A percentile compares a stretch with the other conserved stretches of the same genome.
Evolutionary conservation across 2,113 vertebrate species (phyloP).

Genomic region (Crocuta crocuta): DNA sequence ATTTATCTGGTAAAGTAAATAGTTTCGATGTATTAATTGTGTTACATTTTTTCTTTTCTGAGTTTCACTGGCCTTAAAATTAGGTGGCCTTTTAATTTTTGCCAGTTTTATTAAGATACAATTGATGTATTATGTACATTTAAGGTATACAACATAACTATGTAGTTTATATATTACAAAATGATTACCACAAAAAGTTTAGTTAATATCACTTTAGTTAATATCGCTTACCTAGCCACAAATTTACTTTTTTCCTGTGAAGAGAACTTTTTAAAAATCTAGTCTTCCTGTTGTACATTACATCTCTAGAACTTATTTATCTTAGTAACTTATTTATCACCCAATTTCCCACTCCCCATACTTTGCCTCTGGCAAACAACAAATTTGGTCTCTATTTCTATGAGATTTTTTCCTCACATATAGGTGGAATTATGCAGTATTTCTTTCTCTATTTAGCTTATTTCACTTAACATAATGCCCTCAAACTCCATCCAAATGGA

Average conservation of each 20-base stretch:
- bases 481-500: neutral
- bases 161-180: neutral
- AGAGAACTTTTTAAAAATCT: neutral
- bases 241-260: neutral
- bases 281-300: neutral
- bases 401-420: neutral
- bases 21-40: neutral
- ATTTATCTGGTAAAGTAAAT: slow-evolving; percentile 51
- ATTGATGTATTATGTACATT: neutral
- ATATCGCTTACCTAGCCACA: neutral
- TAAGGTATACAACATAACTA: neutral
- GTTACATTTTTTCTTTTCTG: neutral
- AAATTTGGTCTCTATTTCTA: neutral
- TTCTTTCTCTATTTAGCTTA: neutral
- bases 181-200: neutral
- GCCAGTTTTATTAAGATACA: neutral
- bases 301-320: neutral
- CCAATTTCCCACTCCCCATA: neutral
- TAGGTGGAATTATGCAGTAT: neutral
- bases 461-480: neutral
- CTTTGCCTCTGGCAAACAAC: neutral
- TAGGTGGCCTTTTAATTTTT: neutral
- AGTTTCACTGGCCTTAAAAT: slow-evolving; percentile 15
- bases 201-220: neutral
- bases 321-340: neutral